Percentiles rank a stretch among this genome's conserved stretches.
phyloP scores from a whole-genome alignment of 2,797 vertebrate genomes.

The Anniella stebbinsi region DNA sequence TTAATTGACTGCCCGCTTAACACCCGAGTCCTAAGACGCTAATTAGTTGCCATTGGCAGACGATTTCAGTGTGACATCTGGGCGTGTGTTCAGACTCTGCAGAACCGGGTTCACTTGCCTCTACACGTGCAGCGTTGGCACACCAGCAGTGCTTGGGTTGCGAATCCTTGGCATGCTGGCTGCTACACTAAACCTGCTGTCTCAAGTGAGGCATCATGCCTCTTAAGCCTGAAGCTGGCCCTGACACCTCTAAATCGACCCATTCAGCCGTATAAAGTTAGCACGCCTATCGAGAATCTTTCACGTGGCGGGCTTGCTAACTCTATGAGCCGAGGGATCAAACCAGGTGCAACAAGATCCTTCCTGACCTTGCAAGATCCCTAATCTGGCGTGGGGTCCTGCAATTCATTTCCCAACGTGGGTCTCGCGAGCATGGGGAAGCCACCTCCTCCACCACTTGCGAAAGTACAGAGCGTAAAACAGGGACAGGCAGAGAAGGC shows the following conservation, averaged over 20 bases:
- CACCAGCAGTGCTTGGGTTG: neutral
- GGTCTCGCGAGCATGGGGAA: too few relatives aligned
- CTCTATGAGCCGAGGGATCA: too few relatives aligned
- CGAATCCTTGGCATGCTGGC: neutral
- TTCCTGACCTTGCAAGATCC: too few relatives aligned
- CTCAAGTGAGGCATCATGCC: too few relatives aligned
- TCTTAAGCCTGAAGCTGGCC: neutral
- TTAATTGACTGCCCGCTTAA: neutral
- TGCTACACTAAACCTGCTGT: neutral
- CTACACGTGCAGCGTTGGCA: neutral
- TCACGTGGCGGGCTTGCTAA: neutral
- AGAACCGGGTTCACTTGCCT: neutral
- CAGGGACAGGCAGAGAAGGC: neutral
- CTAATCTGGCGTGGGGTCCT: too few relatives aligned
- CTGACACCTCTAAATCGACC: neutral
- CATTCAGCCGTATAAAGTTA: neutral
- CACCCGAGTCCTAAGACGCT: neutral
- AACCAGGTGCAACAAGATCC: neutral
- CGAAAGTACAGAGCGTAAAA: neutral
- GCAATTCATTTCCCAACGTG: neutral
- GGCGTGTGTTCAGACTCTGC: neutral
- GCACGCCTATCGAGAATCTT: neutral
- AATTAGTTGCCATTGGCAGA: neutral
- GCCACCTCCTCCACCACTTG: neutral
- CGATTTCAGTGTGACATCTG: neutral